Base-by-base conservation (phyloP, 2,113 vertebrate species). In the Lagopus muta region DNA sequence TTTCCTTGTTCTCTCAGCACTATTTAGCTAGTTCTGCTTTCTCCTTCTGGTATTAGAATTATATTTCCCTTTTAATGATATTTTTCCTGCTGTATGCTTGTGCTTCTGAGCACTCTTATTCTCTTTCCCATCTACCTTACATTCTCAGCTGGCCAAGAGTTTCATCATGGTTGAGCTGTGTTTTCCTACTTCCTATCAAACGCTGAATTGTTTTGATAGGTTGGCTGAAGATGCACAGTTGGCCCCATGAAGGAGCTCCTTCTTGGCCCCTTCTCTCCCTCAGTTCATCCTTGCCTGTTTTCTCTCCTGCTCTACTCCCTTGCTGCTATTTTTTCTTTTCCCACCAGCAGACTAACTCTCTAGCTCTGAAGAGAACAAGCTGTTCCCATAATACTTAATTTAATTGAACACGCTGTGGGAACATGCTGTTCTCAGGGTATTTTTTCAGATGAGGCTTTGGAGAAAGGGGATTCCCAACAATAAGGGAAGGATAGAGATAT, bases 311-410 rank as follows among this genome's bases (percentile, higher is more conserved):
- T 92, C 62, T 92, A 70, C 92, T 97, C 93, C 81, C 93, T 94
- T 84, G 62, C 77, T 93, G 54, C 62, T 93, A 3, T 75, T 84
- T 79, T 87, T 72, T 36, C 42, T 89, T 86, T 74, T 64, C 80
- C 77, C 45, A 87, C 58, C 88, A 92, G 91, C 87, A 85, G 90
- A 43, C 74, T 85, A 91, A 43, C 70, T 82, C 54, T 77, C 45
- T 42, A 87, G 66, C 28, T 92, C 65, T 91, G 87, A 96, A 81
- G 10, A 93, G 89, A 94, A 83, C 93, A 95, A 93, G 81, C 95
- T 95, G 94, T 97, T 95, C 86, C 73, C 76, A 94, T 93, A 94
- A 82, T 83, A 67, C 85, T 95, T 94, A 95, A 94, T 93, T 92
- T 79, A 95, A 94, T 92, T 91, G 88, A 96, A 70, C 90, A 57